Conservation (phyloP, 2,888 invertebrate species). For the Drosophila ezoana region DNA sequence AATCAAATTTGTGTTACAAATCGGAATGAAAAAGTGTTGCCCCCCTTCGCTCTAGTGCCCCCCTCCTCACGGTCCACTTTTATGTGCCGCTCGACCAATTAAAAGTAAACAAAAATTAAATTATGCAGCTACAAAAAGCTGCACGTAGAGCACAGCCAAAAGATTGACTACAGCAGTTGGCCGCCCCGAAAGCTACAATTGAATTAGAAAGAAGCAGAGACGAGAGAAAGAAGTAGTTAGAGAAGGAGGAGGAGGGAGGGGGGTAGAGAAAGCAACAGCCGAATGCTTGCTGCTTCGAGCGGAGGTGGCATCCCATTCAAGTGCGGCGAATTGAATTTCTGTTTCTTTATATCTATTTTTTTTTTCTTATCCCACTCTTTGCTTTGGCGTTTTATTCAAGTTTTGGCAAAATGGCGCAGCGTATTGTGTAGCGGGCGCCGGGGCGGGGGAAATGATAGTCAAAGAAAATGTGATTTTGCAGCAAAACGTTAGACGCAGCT, state of each 20-base stretch:
- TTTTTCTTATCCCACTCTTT: conserved; percentile 9
- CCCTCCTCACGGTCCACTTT: not conserved
- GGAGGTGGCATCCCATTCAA: conserved; percentile 64
- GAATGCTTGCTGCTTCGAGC: conserved; percentile 44
- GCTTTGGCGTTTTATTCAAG: conserved; percentile 42
- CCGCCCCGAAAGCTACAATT: conserved; percentile 59
- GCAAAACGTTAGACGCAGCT: conserved; percentile 43
- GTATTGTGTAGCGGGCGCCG: conserved; percentile 22
- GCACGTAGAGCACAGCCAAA: conserved; percentile 39
- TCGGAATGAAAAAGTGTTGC: conserved; percentile 26
- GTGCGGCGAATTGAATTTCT: conserved; percentile 77
- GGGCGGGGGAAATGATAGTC: conserved; percentile 65
- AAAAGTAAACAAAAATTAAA: conserved; percentile 82
- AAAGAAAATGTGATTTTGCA: conserved; percentile 73
- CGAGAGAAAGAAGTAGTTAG: no score
- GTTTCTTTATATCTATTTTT: conserved; percentile 3
- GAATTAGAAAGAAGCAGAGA: conserved; percentile 57
- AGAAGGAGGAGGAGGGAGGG: not conserved
- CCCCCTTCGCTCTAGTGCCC: not conserved
- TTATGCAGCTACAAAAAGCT: conserved; percentile 74
- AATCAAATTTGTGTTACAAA: conserved; percentile 55
- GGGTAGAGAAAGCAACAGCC: conserved; percentile 6
- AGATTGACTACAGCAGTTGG: conserved; percentile 26
- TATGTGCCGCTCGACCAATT: conserved; percentile 62
- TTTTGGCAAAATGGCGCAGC: conserved; percentile 66